Conservation (phyloP, 1,140 invertebrate species). For the Zophobas atratus region DNA sequence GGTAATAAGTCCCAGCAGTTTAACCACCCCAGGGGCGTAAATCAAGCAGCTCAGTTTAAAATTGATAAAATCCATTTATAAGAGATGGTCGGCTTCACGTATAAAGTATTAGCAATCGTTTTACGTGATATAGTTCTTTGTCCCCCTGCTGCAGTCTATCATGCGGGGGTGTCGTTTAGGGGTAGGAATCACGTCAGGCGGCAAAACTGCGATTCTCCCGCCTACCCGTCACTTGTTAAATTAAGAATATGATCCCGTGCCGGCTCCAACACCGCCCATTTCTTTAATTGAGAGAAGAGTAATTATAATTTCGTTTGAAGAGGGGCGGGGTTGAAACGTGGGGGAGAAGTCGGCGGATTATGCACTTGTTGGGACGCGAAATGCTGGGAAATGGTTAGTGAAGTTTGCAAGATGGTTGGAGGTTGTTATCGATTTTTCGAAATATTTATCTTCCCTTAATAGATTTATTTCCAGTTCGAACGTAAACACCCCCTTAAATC, state of each 20-base stretch:
- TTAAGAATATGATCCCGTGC: slow-evolving; percentile 64
- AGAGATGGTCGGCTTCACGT: slow-evolving; percentile 67
- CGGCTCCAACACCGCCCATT: slow-evolving; percentile 27
- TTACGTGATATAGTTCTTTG: slow-evolving; percentile 63
- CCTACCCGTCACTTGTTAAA: slow-evolving; percentile 63
- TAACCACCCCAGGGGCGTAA: slow-evolving; percentile 54
- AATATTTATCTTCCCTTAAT: background rate
- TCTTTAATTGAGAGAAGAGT: slow-evolving; percentile 28
- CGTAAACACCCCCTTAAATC: slow-evolving; percentile 25
- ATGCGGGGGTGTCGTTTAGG: slow-evolving; percentile 51
- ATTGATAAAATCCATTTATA: slow-evolving; percentile 69
- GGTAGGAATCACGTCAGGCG: slow-evolving; percentile 61
- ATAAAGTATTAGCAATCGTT: slow-evolving; percentile 67
- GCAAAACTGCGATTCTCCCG: slow-evolving; percentile 63
- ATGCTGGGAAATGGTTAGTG: background rate
- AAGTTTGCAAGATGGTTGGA: background rate
- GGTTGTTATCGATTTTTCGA: no score
- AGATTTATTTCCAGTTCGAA: background rate
- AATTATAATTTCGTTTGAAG: slow-evolving; percentile 30
- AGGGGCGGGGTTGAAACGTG: background rate
- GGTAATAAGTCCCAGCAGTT: slow-evolving; percentile 26
- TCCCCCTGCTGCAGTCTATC: slow-evolving; percentile 63
- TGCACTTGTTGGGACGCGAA: background rate
- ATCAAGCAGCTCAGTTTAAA: slow-evolving; percentile 64
- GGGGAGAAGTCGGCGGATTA: no score